A percentile compares a stretch with the other conserved stretches of the same genome.
Evolutionary conservation across 2,113 vertebrate species (phyloP).

Genomic region (Gasterosteus nipponicus): DNA sequence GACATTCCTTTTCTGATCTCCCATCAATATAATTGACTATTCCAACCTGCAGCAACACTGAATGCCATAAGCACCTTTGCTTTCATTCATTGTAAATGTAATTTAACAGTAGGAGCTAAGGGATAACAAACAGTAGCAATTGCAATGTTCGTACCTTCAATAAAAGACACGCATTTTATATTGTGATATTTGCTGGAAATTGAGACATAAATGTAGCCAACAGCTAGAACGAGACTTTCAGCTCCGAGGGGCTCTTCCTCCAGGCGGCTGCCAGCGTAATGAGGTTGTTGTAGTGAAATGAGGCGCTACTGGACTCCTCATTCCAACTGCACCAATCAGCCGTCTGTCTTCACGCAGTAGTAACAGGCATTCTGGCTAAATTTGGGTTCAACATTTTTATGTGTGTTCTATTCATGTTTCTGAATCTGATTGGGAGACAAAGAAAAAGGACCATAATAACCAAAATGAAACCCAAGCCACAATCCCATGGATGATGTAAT

Average conservation of each 20-base stretch:
- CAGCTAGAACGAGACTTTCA: background rate
- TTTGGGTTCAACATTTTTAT: background rate
- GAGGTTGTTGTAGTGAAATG: background rate
- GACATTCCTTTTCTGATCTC: too few relatives aligned
- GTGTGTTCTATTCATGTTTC: too few relatives aligned
- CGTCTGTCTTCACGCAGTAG: background rate
- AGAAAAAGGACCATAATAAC: too few relatives aligned
- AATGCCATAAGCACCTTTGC: too few relatives aligned
- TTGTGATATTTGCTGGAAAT: background rate
- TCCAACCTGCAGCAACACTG: slow-evolving; percentile 8
- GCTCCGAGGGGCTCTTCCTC: background rate
- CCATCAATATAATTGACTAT: too few relatives aligned
- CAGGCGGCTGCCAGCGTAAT: background rate
- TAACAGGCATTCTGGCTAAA: background rate
- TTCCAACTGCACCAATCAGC: background rate
- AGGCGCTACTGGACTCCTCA: background rate
- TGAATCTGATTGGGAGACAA: too few relatives aligned
- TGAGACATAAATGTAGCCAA: background rate
- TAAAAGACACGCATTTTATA: background rate
- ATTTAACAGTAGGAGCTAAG: background rate
- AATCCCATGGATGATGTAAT: too few relatives aligned
- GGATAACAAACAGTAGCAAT: background rate
- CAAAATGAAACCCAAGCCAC: too few relatives aligned
- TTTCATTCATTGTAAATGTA: too few relatives aligned
- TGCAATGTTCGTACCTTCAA: background rate